Conservation (phyloP, 1,140 invertebrate genomes). For the Micrasema longulum region DNA sequence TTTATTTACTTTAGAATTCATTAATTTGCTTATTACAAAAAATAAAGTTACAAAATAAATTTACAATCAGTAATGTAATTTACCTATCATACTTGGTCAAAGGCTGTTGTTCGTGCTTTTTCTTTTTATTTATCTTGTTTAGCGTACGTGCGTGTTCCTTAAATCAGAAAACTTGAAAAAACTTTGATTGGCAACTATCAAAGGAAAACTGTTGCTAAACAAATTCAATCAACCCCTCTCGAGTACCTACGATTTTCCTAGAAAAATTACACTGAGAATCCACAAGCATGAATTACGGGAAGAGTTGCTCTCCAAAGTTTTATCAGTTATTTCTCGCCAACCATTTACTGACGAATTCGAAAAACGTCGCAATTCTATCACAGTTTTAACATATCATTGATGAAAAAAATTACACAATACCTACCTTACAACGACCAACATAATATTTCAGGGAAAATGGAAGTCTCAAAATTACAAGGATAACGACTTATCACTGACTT, state of each 20-base stretch:
- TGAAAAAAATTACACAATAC: too few relatives aligned
- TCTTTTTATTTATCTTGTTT: constrained; percentile 12
- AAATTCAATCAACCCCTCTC: constrained; percentile 44
- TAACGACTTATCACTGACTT: too few relatives aligned
- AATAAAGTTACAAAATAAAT: too few relatives aligned
- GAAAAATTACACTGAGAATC: constrained; percentile 41
- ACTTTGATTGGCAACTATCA: constrained; percentile 49
- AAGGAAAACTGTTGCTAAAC: constrained; percentile 42
- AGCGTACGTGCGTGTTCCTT: constrained; percentile 25
- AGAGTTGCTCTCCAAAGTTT: constrained; percentile 32
- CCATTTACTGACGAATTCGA: too few relatives aligned
- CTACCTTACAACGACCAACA: too few relatives aligned
- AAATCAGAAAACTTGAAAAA: constrained; percentile 40
- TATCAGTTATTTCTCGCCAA: constrained; percentile 24
- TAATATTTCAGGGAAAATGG: too few relatives aligned
- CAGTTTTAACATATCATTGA: too few relatives aligned
- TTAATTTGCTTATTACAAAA: too few relatives aligned
- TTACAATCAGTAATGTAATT: too few relatives aligned
- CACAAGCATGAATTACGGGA: constrained; percentile 1
- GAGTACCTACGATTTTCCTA: constrained; percentile 15
- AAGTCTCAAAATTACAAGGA: too few relatives aligned
- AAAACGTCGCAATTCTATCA: too few relatives aligned
- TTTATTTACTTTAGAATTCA: too few relatives aligned
- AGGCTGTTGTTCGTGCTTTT: constrained; percentile 4
- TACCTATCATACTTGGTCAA: constrained; percentile 24